Evolutionary conservation across 2,888 invertebrate species (phyloP), one percentile per base, ranked within the genome.

Genomic region (Osmoderma eremita): DNA sequence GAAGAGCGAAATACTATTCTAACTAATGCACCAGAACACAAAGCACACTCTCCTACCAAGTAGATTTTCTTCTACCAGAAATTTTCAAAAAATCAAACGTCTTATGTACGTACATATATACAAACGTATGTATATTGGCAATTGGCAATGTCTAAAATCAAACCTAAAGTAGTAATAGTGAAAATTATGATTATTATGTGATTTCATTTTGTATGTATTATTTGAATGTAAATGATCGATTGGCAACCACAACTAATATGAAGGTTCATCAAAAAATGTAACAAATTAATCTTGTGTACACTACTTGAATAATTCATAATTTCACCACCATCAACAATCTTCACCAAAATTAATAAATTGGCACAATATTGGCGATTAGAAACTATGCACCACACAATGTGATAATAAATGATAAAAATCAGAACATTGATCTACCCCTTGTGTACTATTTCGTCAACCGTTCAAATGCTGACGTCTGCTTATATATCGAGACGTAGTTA

Each of bases 321-420:
- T 17, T 38, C 36, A 38, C 38, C 38, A 53, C 53, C 53, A 53
- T 17, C 20, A 20, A 2, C 20, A 12, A 49, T 17, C 8, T 38
- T 53, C 2, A 30, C 1, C 1, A 12, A 17, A 53, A n/a, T 10
- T 1, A 53, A 5, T 38, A 4, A 53, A 53, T 53, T 53, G 53
- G 53, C 53, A 53, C 18, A 53, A 61, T 24, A 56, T 56, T 63
- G 63, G 67, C 63, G 56, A 61, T 49, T 53, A 53, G 38, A 18
- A n/a, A 18, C 5, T 15, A 62, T 17, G 38, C 18, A 53, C 4
- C 13, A 62, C 20, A 50, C 42, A 63, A 51, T 12, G n/a, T 10
- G 49, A 1, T 38, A 51, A 20, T 30, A 13, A 50, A 56, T 50
- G 13, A 36, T 48, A 39, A 48, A 63, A 63, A 66, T 38, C 48